A percentile compares a stretch with the other conserved stretches of the same genome.
These are phyloP conservation scores for Spilosoma lubricipeda DNA, from an alignment of 2,888 invertebrate genomes.

Conservation along the genomic window DNA sequence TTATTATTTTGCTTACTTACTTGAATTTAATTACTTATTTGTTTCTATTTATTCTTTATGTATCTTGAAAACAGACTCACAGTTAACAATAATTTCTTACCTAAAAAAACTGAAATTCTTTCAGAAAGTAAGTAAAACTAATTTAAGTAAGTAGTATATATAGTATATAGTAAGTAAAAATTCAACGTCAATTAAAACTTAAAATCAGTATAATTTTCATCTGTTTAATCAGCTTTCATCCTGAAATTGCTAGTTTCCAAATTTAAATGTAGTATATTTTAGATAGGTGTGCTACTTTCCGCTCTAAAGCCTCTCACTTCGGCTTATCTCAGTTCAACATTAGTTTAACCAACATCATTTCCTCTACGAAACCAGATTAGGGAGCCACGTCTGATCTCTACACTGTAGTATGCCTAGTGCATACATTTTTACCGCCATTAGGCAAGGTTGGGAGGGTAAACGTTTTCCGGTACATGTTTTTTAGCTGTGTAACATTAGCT, in stretches of 20 bases:
- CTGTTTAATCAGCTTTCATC: background rate
- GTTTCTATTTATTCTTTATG: too few relatives aligned
- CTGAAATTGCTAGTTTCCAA: background rate
- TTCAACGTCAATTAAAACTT: background rate
- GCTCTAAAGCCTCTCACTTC: conserved; percentile 1
- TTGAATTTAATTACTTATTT: too few relatives aligned
- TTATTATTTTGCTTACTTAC: too few relatives aligned
- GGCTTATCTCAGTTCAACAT: conserved; percentile 23
- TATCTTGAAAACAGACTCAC: too few relatives aligned
- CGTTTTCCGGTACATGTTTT: conserved; percentile 51
- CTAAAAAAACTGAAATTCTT: too few relatives aligned
- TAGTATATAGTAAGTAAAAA: too few relatives aligned
- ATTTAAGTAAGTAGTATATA: too few relatives aligned
- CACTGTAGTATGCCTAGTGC: conserved; percentile 16
- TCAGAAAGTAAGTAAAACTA: too few relatives aligned
- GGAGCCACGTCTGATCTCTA: conserved; percentile 25
- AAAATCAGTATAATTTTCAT: background rate
- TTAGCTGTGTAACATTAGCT: too few relatives aligned
- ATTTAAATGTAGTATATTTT: background rate
- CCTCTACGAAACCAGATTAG: conserved; percentile 37
- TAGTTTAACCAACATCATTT: conserved; percentile 34
- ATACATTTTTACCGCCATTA: conserved; percentile 37
- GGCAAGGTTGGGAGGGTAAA: conserved; percentile 47
- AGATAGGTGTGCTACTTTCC: conserved; percentile 4
- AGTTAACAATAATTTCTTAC: too few relatives aligned